These are phyloP conservation scores for Bombus sylvicola DNA, from an alignment of 1,140 invertebrate genomes.

Conservation along the genomic window DNA sequence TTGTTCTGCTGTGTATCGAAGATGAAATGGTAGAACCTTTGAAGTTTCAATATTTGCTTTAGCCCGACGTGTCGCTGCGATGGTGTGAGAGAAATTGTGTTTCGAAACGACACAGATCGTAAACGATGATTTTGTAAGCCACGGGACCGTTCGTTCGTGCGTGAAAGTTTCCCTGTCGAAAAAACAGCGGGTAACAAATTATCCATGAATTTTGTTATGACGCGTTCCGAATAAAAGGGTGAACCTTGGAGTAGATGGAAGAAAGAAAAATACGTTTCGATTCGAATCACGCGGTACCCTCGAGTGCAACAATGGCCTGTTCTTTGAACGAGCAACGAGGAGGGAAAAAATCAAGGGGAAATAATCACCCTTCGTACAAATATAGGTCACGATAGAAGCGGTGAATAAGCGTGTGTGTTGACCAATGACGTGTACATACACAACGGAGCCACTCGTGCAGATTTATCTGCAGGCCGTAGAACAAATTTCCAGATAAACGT, in stretches of 20 bases:
- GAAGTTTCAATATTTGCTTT: background rate
- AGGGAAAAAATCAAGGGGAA: constrained; percentile 35
- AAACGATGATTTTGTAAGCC: background rate
- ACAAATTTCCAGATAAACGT: background rate
- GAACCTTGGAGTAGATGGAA: background rate
- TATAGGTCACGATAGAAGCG: constrained; percentile 50
- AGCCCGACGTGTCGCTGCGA: background rate
- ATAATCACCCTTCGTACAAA: constrained; percentile 51
- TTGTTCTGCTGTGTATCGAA: background rate
- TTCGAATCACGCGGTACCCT: constrained; percentile 40
- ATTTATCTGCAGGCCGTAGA: constrained; percentile 12
- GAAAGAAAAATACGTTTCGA: constrained; percentile 23
- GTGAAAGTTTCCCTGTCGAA: background rate
- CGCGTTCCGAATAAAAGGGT: background rate
- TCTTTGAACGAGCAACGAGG: background rate
- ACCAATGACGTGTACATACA: background rate
- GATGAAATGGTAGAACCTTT: background rate
- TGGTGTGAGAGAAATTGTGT: too few species aligned
- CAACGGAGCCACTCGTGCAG: constrained; percentile 4
- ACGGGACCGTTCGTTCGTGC: background rate
- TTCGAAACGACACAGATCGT: too few species aligned
- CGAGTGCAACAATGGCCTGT: constrained; percentile 15
- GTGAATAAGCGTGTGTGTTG: background rate
- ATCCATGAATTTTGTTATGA: constrained; percentile 13
- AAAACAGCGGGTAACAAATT: constrained; percentile 24